Evolutionary conservation across 2,888 invertebrate genomes (phyloP).

Genomic region (Drosophila seclusa): DNA sequence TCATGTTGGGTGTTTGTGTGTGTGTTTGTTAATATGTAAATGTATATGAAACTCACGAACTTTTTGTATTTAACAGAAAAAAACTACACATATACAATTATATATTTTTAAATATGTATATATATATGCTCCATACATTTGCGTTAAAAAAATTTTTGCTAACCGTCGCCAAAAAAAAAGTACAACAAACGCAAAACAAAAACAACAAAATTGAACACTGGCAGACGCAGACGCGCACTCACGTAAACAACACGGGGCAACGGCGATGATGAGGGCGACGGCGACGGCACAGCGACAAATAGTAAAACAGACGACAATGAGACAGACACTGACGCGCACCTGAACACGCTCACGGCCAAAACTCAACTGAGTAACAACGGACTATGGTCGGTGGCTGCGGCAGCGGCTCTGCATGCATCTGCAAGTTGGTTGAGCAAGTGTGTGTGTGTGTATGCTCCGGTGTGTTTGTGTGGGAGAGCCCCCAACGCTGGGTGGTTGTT

Average conservation of each 20-base stretch:
- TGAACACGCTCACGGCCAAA: conserved; percentile 68
- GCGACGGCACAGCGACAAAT: conserved; percentile 32
- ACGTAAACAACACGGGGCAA: conserved; percentile 55
- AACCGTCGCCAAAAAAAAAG: conserved; percentile 63
- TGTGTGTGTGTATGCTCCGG: conserved; percentile 4
- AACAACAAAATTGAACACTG: conserved; percentile 52
- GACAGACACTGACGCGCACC: conserved; percentile 46
- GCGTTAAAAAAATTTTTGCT: conserved; percentile 57
- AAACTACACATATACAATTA: conserved; percentile 20
- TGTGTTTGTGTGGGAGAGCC: conserved; percentile 48
- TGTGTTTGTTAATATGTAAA: conserved; percentile 14
- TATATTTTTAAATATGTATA: conserved; percentile 35
- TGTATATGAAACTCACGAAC: conserved; percentile 40
- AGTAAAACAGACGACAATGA: conserved; percentile 40
- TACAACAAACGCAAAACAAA: conserved; percentile 35
- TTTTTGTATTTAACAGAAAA: conserved; percentile 49
- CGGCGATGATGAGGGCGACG: conserved; percentile 29
- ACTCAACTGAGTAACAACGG: conserved; percentile 64
- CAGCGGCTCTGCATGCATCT: conserved; percentile 53
- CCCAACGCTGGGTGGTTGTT: conserved; percentile 59
- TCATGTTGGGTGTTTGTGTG: conserved; percentile 9
- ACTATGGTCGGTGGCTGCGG: conserved; percentile 42
- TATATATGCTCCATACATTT: conserved; percentile 31
- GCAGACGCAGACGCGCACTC: conserved; percentile 66
- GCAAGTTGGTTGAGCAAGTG: conserved; percentile 44